phyloP scores from a whole-genome alignment of 1,140 invertebrate genomes.

The Drosophila ogumai region DNA sequence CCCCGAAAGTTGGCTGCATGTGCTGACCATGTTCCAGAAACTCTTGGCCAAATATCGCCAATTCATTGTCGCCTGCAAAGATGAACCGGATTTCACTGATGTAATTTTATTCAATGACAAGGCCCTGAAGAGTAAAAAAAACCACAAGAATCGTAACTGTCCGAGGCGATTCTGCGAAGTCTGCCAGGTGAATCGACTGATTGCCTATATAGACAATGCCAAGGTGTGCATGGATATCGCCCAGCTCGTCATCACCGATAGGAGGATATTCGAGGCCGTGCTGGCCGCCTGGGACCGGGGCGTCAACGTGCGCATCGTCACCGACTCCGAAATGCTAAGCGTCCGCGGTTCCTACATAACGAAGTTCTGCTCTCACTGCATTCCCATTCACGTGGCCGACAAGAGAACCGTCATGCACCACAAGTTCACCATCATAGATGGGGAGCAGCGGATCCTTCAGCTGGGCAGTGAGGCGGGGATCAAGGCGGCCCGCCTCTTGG shows the following conservation, averaged over 20 bases:
- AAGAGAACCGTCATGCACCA: slow-evolving; percentile 27
- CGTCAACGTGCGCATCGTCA: slow-evolving; percentile 30
- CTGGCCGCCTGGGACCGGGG: slow-evolving; percentile 11
- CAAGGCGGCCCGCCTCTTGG: not conserved
- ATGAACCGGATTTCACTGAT: slow-evolving; percentile 20
- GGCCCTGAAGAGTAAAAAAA: not conserved
- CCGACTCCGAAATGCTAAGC: slow-evolving; percentile 35
- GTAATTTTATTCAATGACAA: slow-evolving; percentile 40
- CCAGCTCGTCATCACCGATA: slow-evolving; percentile 17
- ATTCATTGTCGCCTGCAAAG: not conserved
- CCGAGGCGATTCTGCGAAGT: slow-evolving; percentile 3
- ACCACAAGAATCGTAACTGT: not conserved
- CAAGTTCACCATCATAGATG: slow-evolving; percentile 46
- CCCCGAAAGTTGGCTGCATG: not conserved
- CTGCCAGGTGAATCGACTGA: slow-evolving; percentile 8
- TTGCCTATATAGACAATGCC: slow-evolving; percentile 25
- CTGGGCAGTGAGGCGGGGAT: not conserved
- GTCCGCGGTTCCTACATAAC: slow-evolving; percentile 4
- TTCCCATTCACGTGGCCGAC: not conserved
- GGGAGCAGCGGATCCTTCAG: slow-evolving; percentile 8
- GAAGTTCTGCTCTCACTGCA: not conserved
- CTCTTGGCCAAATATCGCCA: not conserved
- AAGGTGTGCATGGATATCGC: slow-evolving; percentile 35
- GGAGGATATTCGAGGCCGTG: not conserved
- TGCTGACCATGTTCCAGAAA: not conserved